Evolutionary conservation across 1,140 invertebrate genomes (phyloP).

Genomic region (Panonychus citri): DNA sequence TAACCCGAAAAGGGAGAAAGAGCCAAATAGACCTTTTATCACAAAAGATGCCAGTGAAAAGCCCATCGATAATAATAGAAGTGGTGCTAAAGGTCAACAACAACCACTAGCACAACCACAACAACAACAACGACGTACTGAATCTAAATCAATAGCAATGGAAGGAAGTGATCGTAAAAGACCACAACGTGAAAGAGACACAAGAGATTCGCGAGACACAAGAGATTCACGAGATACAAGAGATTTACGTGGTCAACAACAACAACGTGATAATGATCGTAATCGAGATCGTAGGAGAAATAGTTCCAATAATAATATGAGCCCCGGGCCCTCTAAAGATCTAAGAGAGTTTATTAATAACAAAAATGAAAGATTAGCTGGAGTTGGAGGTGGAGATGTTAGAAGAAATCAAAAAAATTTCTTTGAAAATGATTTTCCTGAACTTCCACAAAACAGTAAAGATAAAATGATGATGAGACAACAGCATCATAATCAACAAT

Average conservation of each 20-base stretch:
- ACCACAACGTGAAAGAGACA: too few species aligned
- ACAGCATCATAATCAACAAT: neutral
- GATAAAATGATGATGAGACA: neutral
- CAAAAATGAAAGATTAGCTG: too few species aligned
- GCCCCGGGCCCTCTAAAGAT: neutral
- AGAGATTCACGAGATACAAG: too few species aligned
- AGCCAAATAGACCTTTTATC: neutral
- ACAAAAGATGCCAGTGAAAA: neutral
- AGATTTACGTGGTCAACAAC: too few species aligned
- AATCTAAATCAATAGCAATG: too few species aligned
- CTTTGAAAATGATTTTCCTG: conserved; percentile 6
- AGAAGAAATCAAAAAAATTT: neutral
- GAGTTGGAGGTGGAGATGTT: too few species aligned
- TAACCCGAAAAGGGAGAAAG: neutral
- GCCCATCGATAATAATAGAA: neutral
- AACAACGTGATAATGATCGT: too few species aligned
- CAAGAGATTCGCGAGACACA: too few species aligned
- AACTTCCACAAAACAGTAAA: conserved; percentile 1
- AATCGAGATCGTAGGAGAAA: too few species aligned
- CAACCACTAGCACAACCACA: neutral
- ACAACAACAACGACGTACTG: neutral
- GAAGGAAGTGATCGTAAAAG: too few species aligned
- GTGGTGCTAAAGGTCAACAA: too few species aligned
- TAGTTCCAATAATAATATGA: too few species aligned
- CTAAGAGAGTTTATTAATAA: neutral